These are phyloP conservation scores for Artibeus lituratus DNA, from an alignment of 2,797 vertebrate genomes.

Conservation along the genomic window DNA sequence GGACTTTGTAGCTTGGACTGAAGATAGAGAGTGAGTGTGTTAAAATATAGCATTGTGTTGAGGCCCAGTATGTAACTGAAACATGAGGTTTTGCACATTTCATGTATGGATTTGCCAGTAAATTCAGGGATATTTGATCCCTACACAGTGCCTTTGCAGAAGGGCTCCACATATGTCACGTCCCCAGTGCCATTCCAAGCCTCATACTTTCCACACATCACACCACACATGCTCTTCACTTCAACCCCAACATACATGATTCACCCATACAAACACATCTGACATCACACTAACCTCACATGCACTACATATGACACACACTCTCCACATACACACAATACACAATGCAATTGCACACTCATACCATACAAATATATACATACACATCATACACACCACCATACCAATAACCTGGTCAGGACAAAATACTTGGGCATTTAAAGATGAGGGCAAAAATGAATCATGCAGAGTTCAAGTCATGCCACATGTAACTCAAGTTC, in stretches of 20 bases:
- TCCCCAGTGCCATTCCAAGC: not conserved
- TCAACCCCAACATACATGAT: not conserved
- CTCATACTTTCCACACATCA: not conserved
- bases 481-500: not conserved
- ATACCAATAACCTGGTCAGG: not conserved
- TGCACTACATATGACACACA: not conserved
- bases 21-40: conserved; percentile 50
- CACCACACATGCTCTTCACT: not conserved
- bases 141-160: not conserved
- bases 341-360: not conserved
- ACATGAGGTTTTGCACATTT: not conserved
- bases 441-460: not conserved
- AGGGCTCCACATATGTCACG: not conserved
- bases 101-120: not conserved
- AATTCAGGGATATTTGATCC: not conserved
- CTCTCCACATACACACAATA: not conserved
- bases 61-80: not conserved
- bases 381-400: not conserved
- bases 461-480: not conserved
- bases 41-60: not conserved
- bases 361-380: not conserved
- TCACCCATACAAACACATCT: not conserved
- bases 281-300: not conserved
- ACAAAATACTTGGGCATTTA: not conserved
- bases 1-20: conserved; percentile 90